Conservation (phyloP, 2,797 vertebrate genomes). For the Melopsittacus undulatus region DNA sequence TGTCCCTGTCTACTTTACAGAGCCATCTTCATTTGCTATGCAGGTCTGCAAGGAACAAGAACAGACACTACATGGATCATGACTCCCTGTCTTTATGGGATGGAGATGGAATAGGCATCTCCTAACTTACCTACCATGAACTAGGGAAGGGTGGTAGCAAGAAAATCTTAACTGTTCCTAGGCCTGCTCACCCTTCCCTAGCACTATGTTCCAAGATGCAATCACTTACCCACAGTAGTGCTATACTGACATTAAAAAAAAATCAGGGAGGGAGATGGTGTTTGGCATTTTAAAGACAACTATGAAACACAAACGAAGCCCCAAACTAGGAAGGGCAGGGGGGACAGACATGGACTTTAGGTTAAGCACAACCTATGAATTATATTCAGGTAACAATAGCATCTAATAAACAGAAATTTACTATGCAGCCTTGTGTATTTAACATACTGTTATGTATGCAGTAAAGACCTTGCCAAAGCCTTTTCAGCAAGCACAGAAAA, state of each 20-base stretch:
- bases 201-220: fast-evolving
- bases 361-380: background rate
- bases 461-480: background rate
- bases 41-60: background rate
- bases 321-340: background rate
- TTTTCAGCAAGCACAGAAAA: background rate
- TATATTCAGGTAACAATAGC: background rate
- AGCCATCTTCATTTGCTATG: fast-evolving
- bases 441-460: background rate
- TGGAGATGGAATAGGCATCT: background rate
- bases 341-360: background rate
- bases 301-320: background rate
- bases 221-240: background rate
- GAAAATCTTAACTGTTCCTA: background rate
- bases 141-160: background rate
- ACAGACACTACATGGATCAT: background rate
- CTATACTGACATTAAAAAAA: background rate
- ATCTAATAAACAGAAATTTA: background rate
- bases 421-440: background rate
- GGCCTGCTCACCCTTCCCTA: background rate
- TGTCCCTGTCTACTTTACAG: background rate
- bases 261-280: background rate
- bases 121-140: background rate
- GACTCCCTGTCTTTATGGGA: fast-evolving
- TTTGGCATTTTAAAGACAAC: background rate